Evolutionary conservation across 2,797 vertebrate genomes (phyloP).

Genomic region (Argyrosomus regius): DNA sequence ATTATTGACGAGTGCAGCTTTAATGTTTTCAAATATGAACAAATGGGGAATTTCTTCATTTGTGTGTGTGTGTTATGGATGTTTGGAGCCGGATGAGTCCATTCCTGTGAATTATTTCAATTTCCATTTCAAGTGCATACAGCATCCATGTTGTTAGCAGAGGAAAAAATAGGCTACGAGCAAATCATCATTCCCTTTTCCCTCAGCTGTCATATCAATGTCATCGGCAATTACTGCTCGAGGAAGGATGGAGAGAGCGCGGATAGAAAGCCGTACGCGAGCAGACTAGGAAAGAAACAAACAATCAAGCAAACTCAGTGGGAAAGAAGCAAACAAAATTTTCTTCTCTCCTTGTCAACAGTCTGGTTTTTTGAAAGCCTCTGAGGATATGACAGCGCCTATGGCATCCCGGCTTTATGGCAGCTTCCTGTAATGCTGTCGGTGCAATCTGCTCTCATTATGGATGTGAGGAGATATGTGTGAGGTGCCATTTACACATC

Average conservation of each 20-base stretch:
- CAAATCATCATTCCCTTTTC: slow-evolving; percentile 25
- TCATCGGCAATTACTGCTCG: slow-evolving; percentile 55
- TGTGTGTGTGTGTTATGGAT: background rate
- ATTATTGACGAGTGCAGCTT: background rate
- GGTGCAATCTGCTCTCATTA: slow-evolving; percentile 59
- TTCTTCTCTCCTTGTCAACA: slow-evolving; percentile 38
- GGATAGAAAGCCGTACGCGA: slow-evolving; percentile 29
- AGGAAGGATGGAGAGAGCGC: slow-evolving; percentile 31
- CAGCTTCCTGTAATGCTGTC: slow-evolving; percentile 50
- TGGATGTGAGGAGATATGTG: slow-evolving; percentile 42
- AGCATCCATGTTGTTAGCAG: background rate
- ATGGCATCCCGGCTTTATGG: slow-evolving; percentile 35
- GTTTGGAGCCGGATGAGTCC: background rate
- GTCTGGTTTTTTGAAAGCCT: slow-evolving; percentile 35
- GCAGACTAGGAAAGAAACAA: slow-evolving; percentile 46
- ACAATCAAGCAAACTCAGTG: slow-evolving; percentile 60
- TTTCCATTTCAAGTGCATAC: background rate
- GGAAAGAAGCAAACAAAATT: slow-evolving; percentile 56
- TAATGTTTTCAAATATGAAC: background rate
- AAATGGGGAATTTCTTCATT: background rate
- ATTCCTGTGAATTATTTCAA: background rate
- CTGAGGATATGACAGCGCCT: slow-evolving; percentile 47
- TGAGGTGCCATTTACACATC: slow-evolving; percentile 31
- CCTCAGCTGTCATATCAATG: slow-evolving; percentile 47
- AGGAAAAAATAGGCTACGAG: background rate